phyloP scores from a whole-genome alignment of 2,888 invertebrate genomes.

The Pyrgus malvae region DNA sequence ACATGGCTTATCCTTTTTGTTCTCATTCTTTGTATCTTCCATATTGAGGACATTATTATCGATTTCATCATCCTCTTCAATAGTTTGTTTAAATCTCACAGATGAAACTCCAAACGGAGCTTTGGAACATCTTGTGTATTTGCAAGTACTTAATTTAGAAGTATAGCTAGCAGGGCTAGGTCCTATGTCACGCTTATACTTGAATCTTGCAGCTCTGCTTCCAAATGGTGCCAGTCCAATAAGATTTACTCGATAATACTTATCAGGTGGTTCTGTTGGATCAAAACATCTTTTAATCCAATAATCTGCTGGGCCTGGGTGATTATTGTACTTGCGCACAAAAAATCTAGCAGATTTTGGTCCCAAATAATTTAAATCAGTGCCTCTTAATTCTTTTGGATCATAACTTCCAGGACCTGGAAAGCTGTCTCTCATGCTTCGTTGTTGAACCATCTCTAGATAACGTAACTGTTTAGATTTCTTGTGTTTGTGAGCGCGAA shows the following conservation, averaged over 20 bases:
- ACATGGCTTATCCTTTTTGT: constrained; percentile 32
- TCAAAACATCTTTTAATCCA: constrained; percentile 59
- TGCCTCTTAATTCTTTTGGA: constrained; percentile 48
- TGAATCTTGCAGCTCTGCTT: constrained; percentile 55
- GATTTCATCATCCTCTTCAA: constrained; percentile 35
- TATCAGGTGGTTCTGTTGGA: constrained; percentile 37
- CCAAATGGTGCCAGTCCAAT: constrained; percentile 58
- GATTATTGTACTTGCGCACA: constrained; percentile 34
- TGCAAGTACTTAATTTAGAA: constrained; percentile 39
- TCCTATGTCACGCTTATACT: constrained; percentile 44
- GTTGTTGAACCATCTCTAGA: constrained; percentile 60
- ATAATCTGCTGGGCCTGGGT: constrained; percentile 61
- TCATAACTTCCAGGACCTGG: constrained; percentile 62
- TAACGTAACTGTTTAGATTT: constrained; percentile 58
- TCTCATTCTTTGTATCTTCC: constrained; percentile 23
- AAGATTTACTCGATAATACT: constrained; percentile 47
- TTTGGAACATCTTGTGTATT: constrained; percentile 44
- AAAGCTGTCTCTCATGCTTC: constrained; percentile 47
- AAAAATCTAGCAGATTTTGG: constrained; percentile 54
- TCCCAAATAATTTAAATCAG: constrained; percentile 46
- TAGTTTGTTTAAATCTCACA: constrained; percentile 49
- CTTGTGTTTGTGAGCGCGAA: constrained; percentile 52
- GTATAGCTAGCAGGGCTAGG: constrained; percentile 61
- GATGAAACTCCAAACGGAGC: constrained; percentile 57
- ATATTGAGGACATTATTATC: neutral